Evolutionary conservation across 2,113 vertebrate genomes (phyloP).

Genomic region (Syrmaticus mikado): DNA sequence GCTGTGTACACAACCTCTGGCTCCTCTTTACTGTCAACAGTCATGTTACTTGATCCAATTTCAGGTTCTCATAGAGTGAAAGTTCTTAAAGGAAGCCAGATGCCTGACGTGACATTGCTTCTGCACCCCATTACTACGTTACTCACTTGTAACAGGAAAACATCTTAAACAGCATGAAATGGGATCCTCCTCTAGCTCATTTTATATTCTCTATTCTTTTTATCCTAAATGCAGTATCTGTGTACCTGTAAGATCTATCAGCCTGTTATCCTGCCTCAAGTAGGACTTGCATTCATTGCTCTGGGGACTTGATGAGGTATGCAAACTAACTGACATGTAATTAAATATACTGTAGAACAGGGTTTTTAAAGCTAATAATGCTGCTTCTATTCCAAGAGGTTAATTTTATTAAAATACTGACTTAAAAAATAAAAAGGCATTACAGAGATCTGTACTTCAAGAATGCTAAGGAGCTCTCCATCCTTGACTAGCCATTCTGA

Average conservation of each 20-base stretch:
- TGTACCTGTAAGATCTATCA: not conserved
- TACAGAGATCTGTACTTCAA: not conserved
- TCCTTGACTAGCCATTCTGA: not conserved
- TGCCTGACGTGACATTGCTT: not conserved
- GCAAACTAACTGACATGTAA: not conserved
- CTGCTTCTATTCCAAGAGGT: not conserved
- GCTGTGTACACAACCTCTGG: not conserved
- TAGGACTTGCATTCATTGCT: not conserved
- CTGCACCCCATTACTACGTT: not conserved
- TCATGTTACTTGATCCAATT: slow-evolving; percentile 29
- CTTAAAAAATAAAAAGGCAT: not conserved
- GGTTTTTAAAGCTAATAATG: not conserved
- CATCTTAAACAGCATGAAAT: not conserved
- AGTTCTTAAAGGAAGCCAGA: not conserved
- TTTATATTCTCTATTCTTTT: not conserved
- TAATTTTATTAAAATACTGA: not conserved
- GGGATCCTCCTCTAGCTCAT: not conserved
- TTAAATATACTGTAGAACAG: not conserved
- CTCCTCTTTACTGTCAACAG: slow-evolving; percentile 27
- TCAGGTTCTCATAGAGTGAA: not conserved
- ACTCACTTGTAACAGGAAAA: not conserved
- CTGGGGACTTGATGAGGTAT: not conserved
- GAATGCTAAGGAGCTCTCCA: not conserved
- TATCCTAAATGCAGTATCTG: not conserved
- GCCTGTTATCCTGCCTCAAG: not conserved